Evolutionary conservation across 53 echinoderm and acorn worm genomes (phyloP).

Genomic region (Zoroaster sp.): DNA sequence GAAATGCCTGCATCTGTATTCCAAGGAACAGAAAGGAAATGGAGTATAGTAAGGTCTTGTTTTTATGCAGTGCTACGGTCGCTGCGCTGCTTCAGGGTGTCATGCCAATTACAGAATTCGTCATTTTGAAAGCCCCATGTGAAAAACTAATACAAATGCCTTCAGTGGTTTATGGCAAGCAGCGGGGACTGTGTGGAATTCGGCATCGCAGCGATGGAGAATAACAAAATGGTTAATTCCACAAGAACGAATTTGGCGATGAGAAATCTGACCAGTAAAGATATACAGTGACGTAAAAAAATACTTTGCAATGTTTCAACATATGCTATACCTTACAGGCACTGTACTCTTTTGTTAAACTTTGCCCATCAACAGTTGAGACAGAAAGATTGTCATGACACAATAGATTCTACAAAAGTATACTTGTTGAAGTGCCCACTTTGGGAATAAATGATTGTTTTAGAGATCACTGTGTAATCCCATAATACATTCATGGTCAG

Average conservation of each 20-base stretch:
- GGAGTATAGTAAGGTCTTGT: neutral
- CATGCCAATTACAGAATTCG: conserved; percentile 57
- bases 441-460: no score
- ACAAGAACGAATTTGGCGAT: neutral
- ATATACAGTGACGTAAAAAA: no score
- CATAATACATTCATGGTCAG: no score
- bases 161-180: conserved; percentile 16
- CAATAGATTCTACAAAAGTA: no score
- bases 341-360: no score
- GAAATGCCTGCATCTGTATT: conserved; percentile 41
- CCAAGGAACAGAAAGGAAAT: neutral
- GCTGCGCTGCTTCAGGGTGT: conserved; percentile 39
- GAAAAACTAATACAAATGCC: conserved; percentile 41
- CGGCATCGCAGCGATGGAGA: neutral
- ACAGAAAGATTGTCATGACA: no score
- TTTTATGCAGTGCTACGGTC: conserved; percentile 15
- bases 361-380: no score
- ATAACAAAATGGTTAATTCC: neutral
- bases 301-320: no score
- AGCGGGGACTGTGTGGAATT: neutral
- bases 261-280: neutral
- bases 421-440: no score
- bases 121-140: conserved; percentile 55
- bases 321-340: no score
- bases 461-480: no score